Base-by-base conservation (phyloP, 2,797 vertebrate species). In the Coregonus suidteri region DNA sequence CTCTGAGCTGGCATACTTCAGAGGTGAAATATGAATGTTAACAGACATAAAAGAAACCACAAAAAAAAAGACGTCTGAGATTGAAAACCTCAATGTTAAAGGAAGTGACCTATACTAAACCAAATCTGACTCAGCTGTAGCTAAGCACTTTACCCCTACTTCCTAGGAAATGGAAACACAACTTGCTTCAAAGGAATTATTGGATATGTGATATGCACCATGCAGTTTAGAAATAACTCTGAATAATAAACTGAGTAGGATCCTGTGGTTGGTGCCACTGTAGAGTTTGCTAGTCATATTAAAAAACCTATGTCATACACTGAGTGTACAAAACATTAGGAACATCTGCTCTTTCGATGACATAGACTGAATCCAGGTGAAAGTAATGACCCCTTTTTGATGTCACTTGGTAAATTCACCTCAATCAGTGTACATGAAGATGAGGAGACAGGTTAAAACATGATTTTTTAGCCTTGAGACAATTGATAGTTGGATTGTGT, bases 141-240 rank as follows among this genome's bases (percentile, higher is more conserved):
- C 64, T 37, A 37, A 37, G 37, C 37, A 41, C 37, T 41, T 41
- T 41, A 41, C 37, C 6, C 6, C 37, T 41, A 41, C 37, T 41
- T 41, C 37, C 37, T 41, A 41, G 37, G 37, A 41, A 41, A 41
- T 7, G 6, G 1, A 41, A 41, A 41, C 6, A 18, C 4, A n/a
- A 73, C 82, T 78, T 84, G 78, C 78, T 79, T 68, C 81, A 87
- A 84, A 84, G 81, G 73, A 79, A 79, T 1, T 81, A 34, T 0
- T 64, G 84, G 83, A 87, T 84, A 84, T 85, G 81, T 79, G 82
- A 87, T 82, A 68, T 14, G 66, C 73, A 35, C 74, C 76, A 73
- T 86, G 84, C 86, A 79, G 77, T 68, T 56, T 62, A 35, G n/a
- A 80, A 81, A 77, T 77, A 80, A 34, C 31, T 11, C 35, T 6